These are phyloP conservation scores for Oreochromis grahami DNA, from an alignment of 2,797 vertebrate genomes.

Conservation along the genomic window DNA sequence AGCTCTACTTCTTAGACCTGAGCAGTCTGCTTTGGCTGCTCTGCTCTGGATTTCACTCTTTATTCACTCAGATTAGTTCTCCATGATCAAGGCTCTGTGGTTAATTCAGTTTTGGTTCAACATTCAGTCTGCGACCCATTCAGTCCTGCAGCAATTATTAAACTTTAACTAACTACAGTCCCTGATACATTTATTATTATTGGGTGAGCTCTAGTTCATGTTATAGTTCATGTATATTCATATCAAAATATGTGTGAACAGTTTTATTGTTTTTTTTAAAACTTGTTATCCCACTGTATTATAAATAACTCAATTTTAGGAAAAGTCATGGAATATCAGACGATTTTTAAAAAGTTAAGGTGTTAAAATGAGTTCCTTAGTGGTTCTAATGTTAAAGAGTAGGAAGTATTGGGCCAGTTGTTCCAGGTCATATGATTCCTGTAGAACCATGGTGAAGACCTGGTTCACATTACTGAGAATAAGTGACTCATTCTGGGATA, in stretches of 20 bases:
- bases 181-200: background rate
- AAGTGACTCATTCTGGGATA: background rate
- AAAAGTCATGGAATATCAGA: background rate
- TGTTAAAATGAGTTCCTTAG: background rate
- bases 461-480: background rate
- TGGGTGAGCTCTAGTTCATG: no score
- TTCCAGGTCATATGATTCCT: background rate
- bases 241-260: background rate
- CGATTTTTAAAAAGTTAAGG: background rate
- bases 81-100: background rate
- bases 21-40: background rate
- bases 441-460: background rate
- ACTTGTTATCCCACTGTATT: background rate
- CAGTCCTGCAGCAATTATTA: background rate
- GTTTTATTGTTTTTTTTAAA: background rate
- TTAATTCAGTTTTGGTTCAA: background rate
- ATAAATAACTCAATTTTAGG: background rate
- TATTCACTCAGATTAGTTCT: background rate
- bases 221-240: background rate
- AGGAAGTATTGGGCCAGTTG: background rate
- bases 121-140: background rate
- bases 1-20: background rate
- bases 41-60: background rate
- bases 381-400: background rate
- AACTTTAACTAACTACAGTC: background rate